Evolutionary conservation across 2,888 invertebrate species (phyloP).

Genomic region (Anaspis maculata): DNA sequence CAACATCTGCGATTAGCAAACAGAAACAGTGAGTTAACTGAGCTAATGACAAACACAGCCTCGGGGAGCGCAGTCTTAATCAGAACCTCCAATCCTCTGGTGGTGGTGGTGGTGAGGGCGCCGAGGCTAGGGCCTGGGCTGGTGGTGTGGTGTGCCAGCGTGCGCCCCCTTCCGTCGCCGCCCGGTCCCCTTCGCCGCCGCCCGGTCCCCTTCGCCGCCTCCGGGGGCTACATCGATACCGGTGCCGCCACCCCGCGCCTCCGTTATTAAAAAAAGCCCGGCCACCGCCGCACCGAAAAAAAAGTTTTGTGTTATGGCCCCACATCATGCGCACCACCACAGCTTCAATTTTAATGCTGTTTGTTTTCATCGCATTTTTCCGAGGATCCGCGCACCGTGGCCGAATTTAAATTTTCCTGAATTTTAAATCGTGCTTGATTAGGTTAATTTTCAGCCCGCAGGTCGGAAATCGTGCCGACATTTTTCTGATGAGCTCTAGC

Average conservation of each 20-base stretch:
- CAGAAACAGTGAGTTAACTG: constrained; percentile 40
- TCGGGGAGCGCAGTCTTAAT: constrained; percentile 38
- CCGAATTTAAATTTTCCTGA: constrained; percentile 21
- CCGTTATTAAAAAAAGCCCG: constrained; percentile 26
- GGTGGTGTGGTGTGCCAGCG: too few species aligned
- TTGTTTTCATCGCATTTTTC: constrained; percentile 26
- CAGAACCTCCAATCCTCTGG: constrained; percentile 30
- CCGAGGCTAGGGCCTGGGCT: too few species aligned
- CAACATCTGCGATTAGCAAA: constrained; percentile 44
- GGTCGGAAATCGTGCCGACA: too few species aligned
- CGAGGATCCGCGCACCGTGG: too few species aligned
- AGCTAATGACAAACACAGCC: constrained; percentile 41
- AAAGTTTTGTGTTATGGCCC: constrained; percentile 25
- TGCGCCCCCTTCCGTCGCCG: too few species aligned
- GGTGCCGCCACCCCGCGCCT: constrained; percentile 25
- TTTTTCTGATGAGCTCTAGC: too few species aligned
- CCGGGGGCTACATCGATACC: constrained; percentile 34
- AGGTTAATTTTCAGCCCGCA: too few species aligned
- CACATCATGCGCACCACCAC: too few species aligned
- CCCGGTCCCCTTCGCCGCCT: too few species aligned
- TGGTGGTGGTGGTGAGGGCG: too few species aligned
- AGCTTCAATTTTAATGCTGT: constrained; percentile 29
- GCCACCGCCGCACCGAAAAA: too few species aligned
- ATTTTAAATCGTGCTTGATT: constrained; percentile 22
- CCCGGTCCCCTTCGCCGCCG: too few species aligned